Conservation (phyloP, 2,888 invertebrate genomes). For the Drosophila rubida region DNA sequence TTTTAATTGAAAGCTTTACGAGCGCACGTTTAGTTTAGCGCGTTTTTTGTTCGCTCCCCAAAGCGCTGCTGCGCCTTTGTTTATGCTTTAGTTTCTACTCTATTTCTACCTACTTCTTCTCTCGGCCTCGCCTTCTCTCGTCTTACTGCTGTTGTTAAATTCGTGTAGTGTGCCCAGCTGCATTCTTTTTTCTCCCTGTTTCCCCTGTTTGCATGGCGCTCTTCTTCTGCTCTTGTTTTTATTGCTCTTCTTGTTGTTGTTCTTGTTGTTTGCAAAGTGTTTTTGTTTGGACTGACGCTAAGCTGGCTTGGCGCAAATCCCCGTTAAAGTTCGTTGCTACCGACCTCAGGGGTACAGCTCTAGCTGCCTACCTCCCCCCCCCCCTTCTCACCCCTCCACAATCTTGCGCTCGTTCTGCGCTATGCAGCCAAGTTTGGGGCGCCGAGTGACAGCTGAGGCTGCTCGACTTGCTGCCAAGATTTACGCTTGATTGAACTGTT, state of each 20-base stretch:
- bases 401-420: neutral
- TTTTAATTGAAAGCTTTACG: slow-evolving; percentile 81
- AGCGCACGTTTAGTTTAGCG: slow-evolving; percentile 40
- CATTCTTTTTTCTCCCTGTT: slow-evolving; percentile 25
- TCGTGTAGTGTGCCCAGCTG: slow-evolving; percentile 45
- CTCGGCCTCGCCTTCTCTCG: neutral
- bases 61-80: slow-evolving; percentile 61
- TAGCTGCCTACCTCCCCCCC: neutral
- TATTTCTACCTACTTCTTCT: neutral
- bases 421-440: too few relatives aligned
- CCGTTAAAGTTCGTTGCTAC: slow-evolving; percentile 63
- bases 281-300: slow-evolving; percentile 63
- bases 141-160: slow-evolving; percentile 9
- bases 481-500: slow-evolving; percentile 59
- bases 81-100: slow-evolving; percentile 50
- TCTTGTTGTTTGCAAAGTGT: slow-evolving; percentile 54
- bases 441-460: slow-evolving; percentile 48
- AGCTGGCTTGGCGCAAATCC: slow-evolving; percentile 62
- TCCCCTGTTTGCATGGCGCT: slow-evolving; percentile 31
- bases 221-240: slow-evolving; percentile 2
- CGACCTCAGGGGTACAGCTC: slow-evolving; percentile 30
- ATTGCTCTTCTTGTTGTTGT: slow-evolving; percentile 8
- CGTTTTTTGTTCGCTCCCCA: neutral
- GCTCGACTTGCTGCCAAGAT: slow-evolving; percentile 53
- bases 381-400: neutral